A percentile compares a stretch with the other conserved stretches of the same genome.
Conservation (phyloP, 2,888 invertebrate genomes). For the Mythimna albipuncta region DNA sequence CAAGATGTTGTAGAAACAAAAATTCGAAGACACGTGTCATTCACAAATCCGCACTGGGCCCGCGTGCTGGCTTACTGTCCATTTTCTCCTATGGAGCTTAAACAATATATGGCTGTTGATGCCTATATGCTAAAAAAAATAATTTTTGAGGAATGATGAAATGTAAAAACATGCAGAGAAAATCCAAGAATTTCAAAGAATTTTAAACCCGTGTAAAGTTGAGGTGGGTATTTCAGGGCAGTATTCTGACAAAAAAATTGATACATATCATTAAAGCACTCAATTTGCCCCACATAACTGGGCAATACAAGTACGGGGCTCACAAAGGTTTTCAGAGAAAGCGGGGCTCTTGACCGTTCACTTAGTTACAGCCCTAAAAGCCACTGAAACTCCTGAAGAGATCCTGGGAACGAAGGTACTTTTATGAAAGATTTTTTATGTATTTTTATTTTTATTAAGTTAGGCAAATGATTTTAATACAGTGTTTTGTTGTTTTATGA, state of each 20-base stretch:
- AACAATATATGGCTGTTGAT: no score
- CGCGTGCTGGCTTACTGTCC: no score
- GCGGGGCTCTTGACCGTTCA: slow-evolving; percentile 65
- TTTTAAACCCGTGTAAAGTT: no score
- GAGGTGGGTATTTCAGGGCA: no score
- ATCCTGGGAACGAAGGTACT: slow-evolving; percentile 7
- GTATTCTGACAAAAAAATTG: neutral
- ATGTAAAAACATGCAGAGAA: no score
- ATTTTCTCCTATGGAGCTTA: no score
- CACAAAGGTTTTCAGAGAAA: slow-evolving; percentile 63
- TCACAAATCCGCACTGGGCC: no score
- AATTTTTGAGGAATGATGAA: no score
- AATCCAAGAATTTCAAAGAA: no score
- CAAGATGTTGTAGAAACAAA: no score
- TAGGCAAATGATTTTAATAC: neutral
- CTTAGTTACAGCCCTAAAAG: slow-evolving; percentile 66
- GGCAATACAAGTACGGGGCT: slow-evolving; percentile 40
- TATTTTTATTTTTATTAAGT: slow-evolving; percentile 17
- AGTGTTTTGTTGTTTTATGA: neutral
- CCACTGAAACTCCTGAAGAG: slow-evolving; percentile 47
- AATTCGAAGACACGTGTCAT: no score
- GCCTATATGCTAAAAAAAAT: no score
- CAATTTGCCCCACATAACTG: slow-evolving; percentile 55
- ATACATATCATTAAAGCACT: slow-evolving; percentile 43
- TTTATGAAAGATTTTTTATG: slow-evolving; percentile 15